Base-by-base conservation (phyloP, 1,140 invertebrate genomes). In the Zaprionus africanus region DNA sequence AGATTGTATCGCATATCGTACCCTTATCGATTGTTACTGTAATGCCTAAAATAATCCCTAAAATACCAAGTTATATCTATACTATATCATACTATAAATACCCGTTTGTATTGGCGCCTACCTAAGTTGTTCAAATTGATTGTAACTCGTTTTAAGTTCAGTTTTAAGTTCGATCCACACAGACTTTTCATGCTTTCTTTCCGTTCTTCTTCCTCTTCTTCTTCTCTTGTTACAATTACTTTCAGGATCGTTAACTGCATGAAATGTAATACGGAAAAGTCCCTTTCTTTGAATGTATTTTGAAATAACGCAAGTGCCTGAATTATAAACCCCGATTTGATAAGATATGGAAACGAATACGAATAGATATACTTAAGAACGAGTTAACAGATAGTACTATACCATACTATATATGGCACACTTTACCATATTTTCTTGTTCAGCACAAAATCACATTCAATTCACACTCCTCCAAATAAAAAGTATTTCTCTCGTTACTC, bases 241-340 rank as follows among this genome's bases (percentile, higher is more conserved):
- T 92, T 78, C 91, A 92, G 91, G 91, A 92, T 92, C 85, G 91
- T 92, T 86, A 92, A 91, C 86, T 92, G 86, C 91, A 92, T 92
- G 91, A 92, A 92, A 92, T 92, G 91, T 91, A 91, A 91, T 85
- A 91, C 85, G 90, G 91, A 92, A 92, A 92, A 92, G 76, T 90
- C 88, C 56, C 76, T 92, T 78, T 83, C 91, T 59, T 74, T 92
- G 84, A 92, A 85, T 83, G 85, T 88, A 78, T 92, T 88, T 90
- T 92, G 57, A 92, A 43, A 69, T 62, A 58, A 64, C 61, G 64
- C 71, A 54, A 80, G 79, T 84, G 81, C 81, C 72, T 72, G 74
- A 78, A 74, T 78, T 79, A 72, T 65, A 68, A 53, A 34, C 22
- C 41, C 36, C 46, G 43, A 51, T 56, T 67, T 38, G 38, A 24